Base-by-base conservation (phyloP, 64 coral and sea anemone genomes). In the Anthopleura sola region DNA sequence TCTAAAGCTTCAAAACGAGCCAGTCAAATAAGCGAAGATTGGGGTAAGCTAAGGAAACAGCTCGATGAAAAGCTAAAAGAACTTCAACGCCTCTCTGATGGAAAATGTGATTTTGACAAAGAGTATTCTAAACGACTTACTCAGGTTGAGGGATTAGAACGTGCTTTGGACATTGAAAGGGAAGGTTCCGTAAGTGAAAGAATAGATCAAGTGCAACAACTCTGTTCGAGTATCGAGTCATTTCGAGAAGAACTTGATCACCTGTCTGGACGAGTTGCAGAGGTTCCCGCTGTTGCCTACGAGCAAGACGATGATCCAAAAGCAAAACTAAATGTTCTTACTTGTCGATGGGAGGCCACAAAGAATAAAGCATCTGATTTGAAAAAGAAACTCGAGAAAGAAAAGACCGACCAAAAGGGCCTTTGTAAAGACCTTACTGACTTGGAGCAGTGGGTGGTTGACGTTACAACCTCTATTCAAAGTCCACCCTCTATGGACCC, bases 91-190 rank as follows among this genome's bases (percentile, higher is more conserved):
- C 55, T 84, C 36, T 74, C 90, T 3, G 71, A 84, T 28, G 87
- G 68, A 36, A 92, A 88, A 82, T 37, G 91, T n/a, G 87, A 87
- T 51, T 92, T 97, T 87, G 87, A 97, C 20, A 40, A 87, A 21
- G 94, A 89, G 23, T 82, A 90, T 33, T 47, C 86, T 14, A 47
- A 85, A 49, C 64, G 84, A 75, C 32, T 40, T 28, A 64, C 37
- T 53, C 82, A 83, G 15, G 50, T 97, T 23, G 39, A 50, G 54
- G 71, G 83, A 5, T 24, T 90, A 31, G 90, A 97, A 78, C 24
- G 24, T 18, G 19, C 40, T 31, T 34, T 68, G 4, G 83, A 77
- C 53, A 12, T 64, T 32, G 78, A 55, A 32, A 55, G 74, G 31
- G 33, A 57, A 38, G 89, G 75, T 31, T 3, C 82, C 14, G 53